These are phyloP conservation scores for Gonioctena quinquepunctata DNA, from an alignment of 1,140 invertebrate species.

Conservation along the genomic window DNA sequence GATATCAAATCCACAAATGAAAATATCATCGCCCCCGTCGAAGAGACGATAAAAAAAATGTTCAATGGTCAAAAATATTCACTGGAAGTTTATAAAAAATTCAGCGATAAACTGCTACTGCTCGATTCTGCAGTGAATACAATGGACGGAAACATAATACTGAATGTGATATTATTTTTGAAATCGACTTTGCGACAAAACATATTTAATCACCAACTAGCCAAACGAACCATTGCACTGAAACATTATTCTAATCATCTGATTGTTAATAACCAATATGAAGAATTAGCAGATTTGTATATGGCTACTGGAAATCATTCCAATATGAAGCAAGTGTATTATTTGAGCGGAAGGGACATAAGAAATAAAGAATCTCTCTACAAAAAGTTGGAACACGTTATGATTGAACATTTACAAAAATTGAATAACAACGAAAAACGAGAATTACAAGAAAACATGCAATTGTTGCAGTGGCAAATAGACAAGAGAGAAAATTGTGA, in stretches of 20 bases:
- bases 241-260: slow-evolving; percentile 45
- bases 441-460: slow-evolving; percentile 35
- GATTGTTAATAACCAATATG: slow-evolving; percentile 32
- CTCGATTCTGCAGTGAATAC: slow-evolving; percentile 42
- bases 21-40: slow-evolving; percentile 25
- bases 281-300: slow-evolving; percentile 36
- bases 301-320: slow-evolving; percentile 40
- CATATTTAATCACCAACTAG: slow-evolving; percentile 39
- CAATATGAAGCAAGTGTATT: slow-evolving; percentile 41
- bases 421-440: slow-evolving; percentile 31
- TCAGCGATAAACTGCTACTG: slow-evolving; percentile 41
- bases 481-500: slow-evolving; percentile 24
- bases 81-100: slow-evolving; percentile 35
- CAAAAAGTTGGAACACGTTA: slow-evolving; percentile 37
- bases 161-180: slow-evolving; percentile 40
- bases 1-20: slow-evolving; percentile 31
- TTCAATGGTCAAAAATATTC: slow-evolving; percentile 32
- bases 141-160: slow-evolving; percentile 46
- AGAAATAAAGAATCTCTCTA: slow-evolving; percentile 26
- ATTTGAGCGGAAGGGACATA: slow-evolving; percentile 30
- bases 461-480: slow-evolving; percentile 41
- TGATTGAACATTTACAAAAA: slow-evolving; percentile 32
- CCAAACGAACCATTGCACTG: slow-evolving; percentile 40
- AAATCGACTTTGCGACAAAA: slow-evolving; percentile 35
- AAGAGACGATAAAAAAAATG: slow-evolving; percentile 46